Evolutionary conservation across 2,113 vertebrate species (phyloP).

Genomic region (Nansenia antarctica): DNA sequence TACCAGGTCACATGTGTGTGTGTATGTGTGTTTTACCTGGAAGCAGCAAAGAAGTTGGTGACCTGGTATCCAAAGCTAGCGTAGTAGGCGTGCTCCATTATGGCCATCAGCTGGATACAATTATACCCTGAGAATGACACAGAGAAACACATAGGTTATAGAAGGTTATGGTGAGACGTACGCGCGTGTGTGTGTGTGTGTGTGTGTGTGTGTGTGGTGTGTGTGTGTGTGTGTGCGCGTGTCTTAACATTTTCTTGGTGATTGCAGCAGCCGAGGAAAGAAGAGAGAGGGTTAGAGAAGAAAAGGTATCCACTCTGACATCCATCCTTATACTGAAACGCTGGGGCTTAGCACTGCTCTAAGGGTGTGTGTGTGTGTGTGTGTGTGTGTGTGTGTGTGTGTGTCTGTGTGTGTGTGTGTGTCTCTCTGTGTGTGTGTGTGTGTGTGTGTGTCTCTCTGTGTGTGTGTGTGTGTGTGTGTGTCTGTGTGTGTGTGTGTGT

Average conservation of each 20-base stretch:
- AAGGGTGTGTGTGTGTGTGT: conserved; percentile 10
- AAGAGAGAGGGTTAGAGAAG: neutral
- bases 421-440: too few species aligned
- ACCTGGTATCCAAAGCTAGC: conserved; percentile 98
- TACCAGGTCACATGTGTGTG: neutral
- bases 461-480: too few species aligned
- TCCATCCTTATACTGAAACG: conserved; percentile 62
- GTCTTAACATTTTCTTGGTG: neutral
- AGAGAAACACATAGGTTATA: neutral
- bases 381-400: neutral
- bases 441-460: too few species aligned
- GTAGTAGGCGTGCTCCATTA: conserved; percentile 99
- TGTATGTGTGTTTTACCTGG: conserved; percentile 79
- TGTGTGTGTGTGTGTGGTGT: too few species aligned
- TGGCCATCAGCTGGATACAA: conserved; percentile 95
- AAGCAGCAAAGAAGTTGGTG: conserved; percentile 96
- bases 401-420: conserved; percentile 13
- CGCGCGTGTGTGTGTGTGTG: neutral
- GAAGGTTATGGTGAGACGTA: neutral
- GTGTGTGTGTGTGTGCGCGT: too few species aligned
- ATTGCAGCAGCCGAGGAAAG: neutral
- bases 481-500: too few species aligned
- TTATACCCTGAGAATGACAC: conserved; percentile 84
- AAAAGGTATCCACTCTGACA: conserved; percentile 55
- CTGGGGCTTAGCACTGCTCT: conserved; percentile 63